Evolutionary conservation across 2,797 vertebrate genomes (phyloP).

Genomic region (Eutrigla gurnardus): DNA sequence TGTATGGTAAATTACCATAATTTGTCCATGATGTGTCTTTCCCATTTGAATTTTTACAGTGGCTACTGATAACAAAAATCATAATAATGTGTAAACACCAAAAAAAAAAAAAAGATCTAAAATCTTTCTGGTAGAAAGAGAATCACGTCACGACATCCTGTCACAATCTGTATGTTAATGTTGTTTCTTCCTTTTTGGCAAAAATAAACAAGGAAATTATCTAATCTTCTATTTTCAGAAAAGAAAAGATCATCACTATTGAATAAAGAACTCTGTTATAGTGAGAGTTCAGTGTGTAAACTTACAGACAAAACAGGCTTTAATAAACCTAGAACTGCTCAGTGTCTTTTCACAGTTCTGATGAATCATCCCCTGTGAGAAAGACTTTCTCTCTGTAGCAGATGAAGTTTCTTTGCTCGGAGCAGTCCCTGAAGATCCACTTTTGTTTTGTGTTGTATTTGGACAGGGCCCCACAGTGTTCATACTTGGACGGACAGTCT

Average conservation of each 20-base stretch:
- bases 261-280: background rate
- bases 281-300: background rate
- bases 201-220: background rate
- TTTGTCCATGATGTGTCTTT: background rate
- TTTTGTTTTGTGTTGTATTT: background rate
- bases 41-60: background rate
- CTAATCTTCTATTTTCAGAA: background rate
- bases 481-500: constrained; percentile 26
- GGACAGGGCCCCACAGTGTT: constrained; percentile 58
- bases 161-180: background rate
- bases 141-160: background rate
- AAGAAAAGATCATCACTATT: background rate
- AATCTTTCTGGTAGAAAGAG: background rate
- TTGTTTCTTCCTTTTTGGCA: background rate
- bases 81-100: background rate
- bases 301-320: background rate
- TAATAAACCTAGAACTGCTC: background rate
- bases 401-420: constrained; percentile 62
- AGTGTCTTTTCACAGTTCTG: background rate
- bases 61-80: background rate
- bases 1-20: background rate
- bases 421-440: constrained; percentile 52
- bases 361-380: background rate
- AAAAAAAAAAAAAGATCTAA: background rate
- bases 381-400: background rate